These are phyloP conservation scores for Natator depressus DNA, from an alignment of 2,113 vertebrate genomes.

Conservation along the genomic window DNA sequence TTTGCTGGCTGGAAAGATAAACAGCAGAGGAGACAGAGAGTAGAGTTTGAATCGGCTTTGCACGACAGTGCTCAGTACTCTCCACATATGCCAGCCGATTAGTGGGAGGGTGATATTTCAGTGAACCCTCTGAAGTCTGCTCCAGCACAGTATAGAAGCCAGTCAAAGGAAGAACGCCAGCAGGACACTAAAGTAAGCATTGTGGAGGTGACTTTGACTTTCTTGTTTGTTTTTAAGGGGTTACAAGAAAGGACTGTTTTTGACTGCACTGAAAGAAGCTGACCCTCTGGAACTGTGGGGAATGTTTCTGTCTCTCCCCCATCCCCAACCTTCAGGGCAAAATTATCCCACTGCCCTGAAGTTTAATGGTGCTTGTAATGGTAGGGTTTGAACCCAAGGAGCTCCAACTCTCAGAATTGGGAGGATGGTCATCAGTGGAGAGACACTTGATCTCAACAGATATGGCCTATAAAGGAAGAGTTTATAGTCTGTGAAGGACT, in stretches of 20 bases:
- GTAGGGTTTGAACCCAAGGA: background rate
- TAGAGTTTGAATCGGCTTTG: background rate
- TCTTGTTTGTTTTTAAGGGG: background rate
- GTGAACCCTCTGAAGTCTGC: background rate
- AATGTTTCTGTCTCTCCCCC: background rate
- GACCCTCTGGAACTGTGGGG: no score
- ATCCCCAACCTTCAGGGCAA: no score
- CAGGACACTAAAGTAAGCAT: background rate
- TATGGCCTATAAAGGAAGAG: background rate
- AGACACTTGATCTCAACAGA: background rate
- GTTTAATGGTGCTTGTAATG: background rate
- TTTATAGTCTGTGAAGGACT: background rate
- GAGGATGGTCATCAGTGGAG: no score
- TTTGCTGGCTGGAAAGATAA: background rate
- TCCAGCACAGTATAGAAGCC: background rate
- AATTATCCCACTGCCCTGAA: background rate
- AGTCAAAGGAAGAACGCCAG: background rate
- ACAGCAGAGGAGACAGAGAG: background rate
- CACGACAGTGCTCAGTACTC: background rate
- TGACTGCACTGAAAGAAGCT: background rate
- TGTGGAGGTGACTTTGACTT: background rate
- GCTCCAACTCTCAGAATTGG: background rate
- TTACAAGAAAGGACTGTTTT: background rate
- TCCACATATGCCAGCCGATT: background rate
- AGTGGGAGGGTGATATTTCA: background rate